These are phyloP conservation scores for Pollicipes pollicipes DNA, from an alignment of 1,140 invertebrate species.

Conservation along the genomic window DNA sequence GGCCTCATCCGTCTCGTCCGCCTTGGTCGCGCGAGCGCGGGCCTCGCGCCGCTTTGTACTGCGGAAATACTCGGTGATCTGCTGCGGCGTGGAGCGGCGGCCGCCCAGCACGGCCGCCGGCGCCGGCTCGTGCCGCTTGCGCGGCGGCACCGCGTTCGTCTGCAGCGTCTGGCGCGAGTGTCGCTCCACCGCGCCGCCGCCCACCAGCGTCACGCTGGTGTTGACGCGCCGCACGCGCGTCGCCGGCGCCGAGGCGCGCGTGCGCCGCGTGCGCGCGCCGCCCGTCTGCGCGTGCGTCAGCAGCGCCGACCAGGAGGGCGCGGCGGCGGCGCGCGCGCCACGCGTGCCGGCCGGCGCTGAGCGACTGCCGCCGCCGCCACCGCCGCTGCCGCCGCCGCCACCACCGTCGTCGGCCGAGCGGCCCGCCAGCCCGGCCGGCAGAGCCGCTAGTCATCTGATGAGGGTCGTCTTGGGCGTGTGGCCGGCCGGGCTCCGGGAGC, in stretches of 20 bases:
- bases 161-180: neutral
- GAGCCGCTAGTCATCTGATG: neutral
- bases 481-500: neutral
- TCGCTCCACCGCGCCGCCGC: neutral
- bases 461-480: neutral
- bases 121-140: neutral
- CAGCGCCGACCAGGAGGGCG: neutral
- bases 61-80: neutral
- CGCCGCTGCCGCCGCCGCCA: too few species aligned
- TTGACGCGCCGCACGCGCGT: neutral
- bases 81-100: neutral
- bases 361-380: too few species aligned
- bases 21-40: too few species aligned
- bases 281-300: neutral
- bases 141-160: neutral
- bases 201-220: neutral
- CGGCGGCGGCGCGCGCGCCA: too few species aligned
- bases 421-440: neutral
- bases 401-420: too few species aligned
- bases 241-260: neutral
- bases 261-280: neutral
- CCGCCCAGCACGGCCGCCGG: neutral
- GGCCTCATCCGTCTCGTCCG: too few species aligned
- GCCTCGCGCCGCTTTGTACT: neutral
- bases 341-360: too few species aligned